A percentile compares a stretch with the other conserved stretches of the same genome.
phyloP scores from a whole-genome alignment of 2,797 vertebrate genomes.

The Huso huso region DNA sequence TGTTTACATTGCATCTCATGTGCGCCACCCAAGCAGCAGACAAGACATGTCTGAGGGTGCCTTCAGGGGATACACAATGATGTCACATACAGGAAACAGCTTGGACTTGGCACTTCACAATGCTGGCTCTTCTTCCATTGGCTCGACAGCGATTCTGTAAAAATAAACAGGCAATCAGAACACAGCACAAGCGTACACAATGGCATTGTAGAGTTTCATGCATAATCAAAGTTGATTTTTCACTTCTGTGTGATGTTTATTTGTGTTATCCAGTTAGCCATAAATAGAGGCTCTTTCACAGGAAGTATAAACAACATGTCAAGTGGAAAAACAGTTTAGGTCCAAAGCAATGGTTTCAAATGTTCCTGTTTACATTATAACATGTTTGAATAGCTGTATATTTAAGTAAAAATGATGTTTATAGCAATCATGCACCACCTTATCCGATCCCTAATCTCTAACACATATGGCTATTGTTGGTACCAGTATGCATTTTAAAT shows the following conservation, averaged over 20 bases:
- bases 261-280: constrained; percentile 88
- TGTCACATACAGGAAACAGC: constrained; percentile 93
- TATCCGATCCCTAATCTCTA: constrained; percentile 17
- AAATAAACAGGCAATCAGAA: constrained; percentile 99
- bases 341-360: constrained; percentile 76
- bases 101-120: constrained; percentile 83
- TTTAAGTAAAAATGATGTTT: constrained; percentile 28
- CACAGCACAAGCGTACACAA: constrained; percentile 82
- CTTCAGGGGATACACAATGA: constrained; percentile 86
- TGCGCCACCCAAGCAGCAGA: constrained; percentile 93
- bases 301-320: constrained; percentile 89
- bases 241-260: constrained; percentile 84
- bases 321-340: constrained; percentile 77
- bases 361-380: constrained; percentile 90
- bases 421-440: constrained; percentile 26
- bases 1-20: constrained; percentile 77
- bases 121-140: constrained; percentile 80
- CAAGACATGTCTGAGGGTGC: constrained; percentile 83
- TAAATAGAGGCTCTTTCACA: constrained; percentile 91
- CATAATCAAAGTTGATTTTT: constrained; percentile 96
- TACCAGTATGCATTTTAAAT: background rate
- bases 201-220: constrained; percentile 82
- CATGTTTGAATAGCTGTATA: constrained; percentile 75
- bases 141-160: constrained; percentile 80
- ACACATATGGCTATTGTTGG: constrained; percentile 13